Percentiles rank a stretch among this genome's conserved stretches.
phyloP scores from a whole-genome alignment of 2,797 vertebrate species.

The Oophaga sylvatica region DNA sequence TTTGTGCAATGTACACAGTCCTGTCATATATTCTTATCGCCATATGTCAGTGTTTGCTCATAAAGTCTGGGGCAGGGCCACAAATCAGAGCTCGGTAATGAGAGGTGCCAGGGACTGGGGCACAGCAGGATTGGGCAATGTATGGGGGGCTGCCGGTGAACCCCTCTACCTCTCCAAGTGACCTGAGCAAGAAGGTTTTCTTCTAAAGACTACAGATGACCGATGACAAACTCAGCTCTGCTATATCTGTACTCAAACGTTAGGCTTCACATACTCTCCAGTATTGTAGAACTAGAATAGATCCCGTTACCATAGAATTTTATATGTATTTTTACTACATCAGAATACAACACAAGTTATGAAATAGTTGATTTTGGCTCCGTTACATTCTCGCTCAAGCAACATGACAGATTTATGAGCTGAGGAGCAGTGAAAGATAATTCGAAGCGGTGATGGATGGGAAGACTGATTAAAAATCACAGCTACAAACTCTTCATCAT shows the following conservation, averaged over 20 bases:
- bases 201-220: no score
- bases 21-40: conserved; percentile 65
- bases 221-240: background rate
- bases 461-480: conserved; percentile 11
- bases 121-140: no score
- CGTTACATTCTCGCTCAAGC: background rate
- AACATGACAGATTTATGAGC: background rate
- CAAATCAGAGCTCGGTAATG: conserved; percentile 39
- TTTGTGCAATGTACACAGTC: conserved; percentile 68
- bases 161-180: no score
- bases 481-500: background rate
- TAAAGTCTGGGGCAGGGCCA: conserved; percentile 59
- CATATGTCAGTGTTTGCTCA: conserved; percentile 71
- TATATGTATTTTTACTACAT: background rate
- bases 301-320: no score
- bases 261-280: background rate
- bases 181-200: no score
- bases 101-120: background rate
- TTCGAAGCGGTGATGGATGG: background rate
- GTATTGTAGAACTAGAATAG: no score
- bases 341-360: background rate
- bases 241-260: background rate
- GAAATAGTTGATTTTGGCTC: background rate
- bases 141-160: no score
- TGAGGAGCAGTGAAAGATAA: background rate